phyloP scores from a whole-genome alignment of 2,797 vertebrate genomes.

The Rhinichthys osculus region DNA sequence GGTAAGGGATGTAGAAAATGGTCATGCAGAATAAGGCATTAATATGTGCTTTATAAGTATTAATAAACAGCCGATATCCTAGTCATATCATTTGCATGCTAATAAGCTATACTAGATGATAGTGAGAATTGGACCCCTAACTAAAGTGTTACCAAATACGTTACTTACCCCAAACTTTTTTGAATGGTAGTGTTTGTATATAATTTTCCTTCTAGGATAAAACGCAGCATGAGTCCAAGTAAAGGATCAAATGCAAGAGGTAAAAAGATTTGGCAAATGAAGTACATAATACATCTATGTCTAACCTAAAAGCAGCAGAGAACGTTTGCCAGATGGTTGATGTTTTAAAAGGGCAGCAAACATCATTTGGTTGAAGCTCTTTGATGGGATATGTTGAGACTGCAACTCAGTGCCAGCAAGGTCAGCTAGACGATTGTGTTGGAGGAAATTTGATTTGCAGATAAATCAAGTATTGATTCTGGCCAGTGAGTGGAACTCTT shows the following conservation, averaged over 20 bases:
- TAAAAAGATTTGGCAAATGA: background rate
- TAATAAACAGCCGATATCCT: too few relatives aligned
- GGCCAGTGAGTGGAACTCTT: conserved; percentile 47
- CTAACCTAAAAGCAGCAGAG: background rate
- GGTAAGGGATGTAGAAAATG: too few relatives aligned
- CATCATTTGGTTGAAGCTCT: conserved; percentile 33
- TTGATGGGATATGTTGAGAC: conserved; percentile 56
- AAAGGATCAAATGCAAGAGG: background rate
- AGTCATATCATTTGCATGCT: too few relatives aligned
- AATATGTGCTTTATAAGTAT: too few relatives aligned
- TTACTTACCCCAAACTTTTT: background rate
- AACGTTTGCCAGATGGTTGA: conserved; percentile 7
- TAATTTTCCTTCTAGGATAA: background rate
- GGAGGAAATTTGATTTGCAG: conserved; percentile 63
- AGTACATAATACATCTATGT: background rate
- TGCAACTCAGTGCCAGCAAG: conserved; percentile 51
- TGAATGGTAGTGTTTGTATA: background rate
- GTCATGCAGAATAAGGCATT: too few relatives aligned
- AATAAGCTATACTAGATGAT: too few relatives aligned
- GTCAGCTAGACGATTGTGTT: conserved; percentile 61
- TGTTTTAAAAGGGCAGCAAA: conserved; percentile 41
- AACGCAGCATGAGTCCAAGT: background rate
- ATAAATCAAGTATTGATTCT: conserved; percentile 62
- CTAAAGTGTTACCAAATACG: too few relatives aligned
- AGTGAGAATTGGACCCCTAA: too few relatives aligned